phyloP scores from a whole-genome alignment of 2,888 invertebrate species.

The Podotricha telesiphe region DNA sequence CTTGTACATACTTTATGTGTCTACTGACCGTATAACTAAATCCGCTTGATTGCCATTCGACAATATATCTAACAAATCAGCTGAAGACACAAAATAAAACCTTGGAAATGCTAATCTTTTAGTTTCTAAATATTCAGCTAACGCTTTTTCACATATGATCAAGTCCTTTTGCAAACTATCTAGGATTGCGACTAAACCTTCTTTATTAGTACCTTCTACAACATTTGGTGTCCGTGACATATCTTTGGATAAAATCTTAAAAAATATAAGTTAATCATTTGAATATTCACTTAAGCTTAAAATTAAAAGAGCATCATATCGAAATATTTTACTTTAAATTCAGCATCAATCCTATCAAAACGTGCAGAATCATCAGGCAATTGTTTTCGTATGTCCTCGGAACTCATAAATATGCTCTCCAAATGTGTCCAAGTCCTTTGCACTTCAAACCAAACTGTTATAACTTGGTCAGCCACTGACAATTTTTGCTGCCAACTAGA shows the following conservation, averaged over 20 bases:
- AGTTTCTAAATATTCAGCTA: constrained; percentile 98
- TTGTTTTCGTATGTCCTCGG: constrained; percentile 97
- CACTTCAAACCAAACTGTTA: constrained; percentile 96
- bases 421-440: constrained; percentile 98
- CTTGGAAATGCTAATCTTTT: constrained; percentile 97
- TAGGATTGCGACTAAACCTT: constrained; percentile 90
- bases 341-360: constrained; percentile 94
- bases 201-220: constrained; percentile 94
- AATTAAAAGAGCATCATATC: background rate
- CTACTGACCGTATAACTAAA: constrained; percentile 86
- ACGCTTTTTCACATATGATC: constrained; percentile 96
- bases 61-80: constrained; percentile 95
- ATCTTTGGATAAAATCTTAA: constrained; percentile 87
- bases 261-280: background rate
- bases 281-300: background rate
- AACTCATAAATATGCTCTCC: constrained; percentile 98
- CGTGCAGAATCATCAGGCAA: constrained; percentile 96
- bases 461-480: constrained; percentile 96
- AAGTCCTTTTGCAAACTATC: constrained; percentile 93
- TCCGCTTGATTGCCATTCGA: constrained; percentile 98
- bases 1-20: too few relatives aligned
- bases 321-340: constrained; percentile 88
- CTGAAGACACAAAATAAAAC: constrained; percentile 98
- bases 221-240: constrained; percentile 94
- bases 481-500: constrained; percentile 97